These are phyloP conservation scores for Diaperis boleti DNA, from an alignment of 2,888 invertebrate species.

Conservation along the genomic window DNA sequence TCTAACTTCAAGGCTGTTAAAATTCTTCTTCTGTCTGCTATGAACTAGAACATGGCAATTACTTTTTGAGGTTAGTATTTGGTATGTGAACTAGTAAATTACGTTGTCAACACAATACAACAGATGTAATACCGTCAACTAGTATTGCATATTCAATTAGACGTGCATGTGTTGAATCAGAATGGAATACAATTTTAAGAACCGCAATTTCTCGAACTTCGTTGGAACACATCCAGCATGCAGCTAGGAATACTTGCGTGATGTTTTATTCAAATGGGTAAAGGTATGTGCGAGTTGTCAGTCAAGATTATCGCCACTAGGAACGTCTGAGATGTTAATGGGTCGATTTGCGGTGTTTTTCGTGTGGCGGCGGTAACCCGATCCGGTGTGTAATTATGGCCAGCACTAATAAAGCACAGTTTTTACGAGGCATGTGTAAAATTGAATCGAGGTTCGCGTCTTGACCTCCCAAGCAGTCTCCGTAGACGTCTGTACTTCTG, in stretches of 20 bases:
- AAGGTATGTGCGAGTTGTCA: constrained; percentile 29
- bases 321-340: constrained; percentile 34
- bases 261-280: constrained; percentile 30
- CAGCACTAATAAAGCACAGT: constrained; percentile 26
- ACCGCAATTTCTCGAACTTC: constrained; percentile 43
- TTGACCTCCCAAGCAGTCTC: constrained; percentile 60
- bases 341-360: constrained; percentile 35
- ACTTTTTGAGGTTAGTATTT: constrained; percentile 51
- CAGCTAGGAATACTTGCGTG: constrained; percentile 27
- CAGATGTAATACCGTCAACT: constrained; percentile 55
- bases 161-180: constrained; percentile 51
- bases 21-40: constrained; percentile 38
- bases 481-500: constrained; percentile 39
- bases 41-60: constrained; percentile 49
- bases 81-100: constrained; percentile 55
- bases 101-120: constrained; percentile 54
- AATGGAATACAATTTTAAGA: constrained; percentile 43
- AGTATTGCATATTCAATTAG: constrained; percentile 53
- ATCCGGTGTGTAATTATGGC: constrained; percentile 30
- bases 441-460: constrained; percentile 51
- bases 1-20: constrained; percentile 33
- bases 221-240: constrained; percentile 39
- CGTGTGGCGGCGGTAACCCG: constrained; percentile 34
- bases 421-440: constrained; percentile 39
- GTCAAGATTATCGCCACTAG: constrained; percentile 23